Evolutionary conservation across 2,797 vertebrate species (phyloP).

Genomic region (Parotocinclus haroldoi): DNA sequence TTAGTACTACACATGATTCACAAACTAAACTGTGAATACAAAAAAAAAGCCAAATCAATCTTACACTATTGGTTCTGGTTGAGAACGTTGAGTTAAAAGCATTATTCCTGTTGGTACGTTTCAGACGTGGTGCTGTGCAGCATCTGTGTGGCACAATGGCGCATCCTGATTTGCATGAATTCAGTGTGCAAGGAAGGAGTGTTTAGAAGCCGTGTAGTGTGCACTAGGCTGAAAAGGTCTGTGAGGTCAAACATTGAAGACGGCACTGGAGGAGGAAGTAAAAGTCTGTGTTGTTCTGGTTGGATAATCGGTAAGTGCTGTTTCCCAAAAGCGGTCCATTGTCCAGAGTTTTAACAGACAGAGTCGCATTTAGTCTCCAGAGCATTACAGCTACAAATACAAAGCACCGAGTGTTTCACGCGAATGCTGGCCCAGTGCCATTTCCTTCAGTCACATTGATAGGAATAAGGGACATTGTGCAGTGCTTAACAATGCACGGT

Average conservation of each 20-base stretch:
- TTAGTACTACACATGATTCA: too few relatives aligned
- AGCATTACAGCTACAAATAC: constrained; percentile 18
- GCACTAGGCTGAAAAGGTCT: not conserved
- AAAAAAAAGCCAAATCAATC: too few relatives aligned
- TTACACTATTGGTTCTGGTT: too few relatives aligned
- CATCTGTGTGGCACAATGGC: too few relatives aligned
- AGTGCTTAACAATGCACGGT: not conserved
- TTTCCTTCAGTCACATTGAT: constrained; percentile 11
- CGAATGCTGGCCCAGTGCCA: not conserved
- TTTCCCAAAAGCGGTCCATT: constrained; percentile 26
- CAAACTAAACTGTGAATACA: too few relatives aligned
- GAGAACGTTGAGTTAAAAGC: too few relatives aligned
- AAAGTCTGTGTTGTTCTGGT: constrained; percentile 19
- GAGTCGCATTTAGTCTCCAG: constrained; percentile 7
- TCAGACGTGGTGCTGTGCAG: too few relatives aligned
- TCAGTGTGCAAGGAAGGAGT: too few relatives aligned
- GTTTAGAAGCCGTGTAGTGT: too few relatives aligned
- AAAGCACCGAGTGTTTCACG: not conserved
- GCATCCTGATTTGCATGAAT: too few relatives aligned
- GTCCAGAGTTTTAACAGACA: constrained; percentile 30
- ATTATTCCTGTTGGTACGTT: too few relatives aligned
- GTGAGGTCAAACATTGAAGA: constrained; percentile 1
- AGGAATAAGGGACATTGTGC: not conserved
- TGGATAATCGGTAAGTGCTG: constrained; percentile 21
- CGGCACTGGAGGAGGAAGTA: not conserved